phyloP scores from a whole-genome alignment of 2,113 vertebrate genomes.

The Microtus richardsoni region DNA sequence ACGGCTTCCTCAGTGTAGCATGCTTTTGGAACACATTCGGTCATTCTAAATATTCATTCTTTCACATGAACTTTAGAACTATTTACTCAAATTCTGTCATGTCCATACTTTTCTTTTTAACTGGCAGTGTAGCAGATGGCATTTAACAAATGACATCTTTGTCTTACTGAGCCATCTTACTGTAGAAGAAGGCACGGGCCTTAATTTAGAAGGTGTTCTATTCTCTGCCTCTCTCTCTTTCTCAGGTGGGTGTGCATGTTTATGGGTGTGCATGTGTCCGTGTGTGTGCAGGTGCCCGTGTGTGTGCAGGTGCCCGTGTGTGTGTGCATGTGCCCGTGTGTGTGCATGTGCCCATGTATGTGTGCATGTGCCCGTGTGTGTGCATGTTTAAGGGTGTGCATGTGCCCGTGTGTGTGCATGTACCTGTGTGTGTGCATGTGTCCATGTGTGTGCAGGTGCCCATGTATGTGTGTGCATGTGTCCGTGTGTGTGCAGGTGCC shows the following conservation, averaged over 20 bases:
- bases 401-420: too few species aligned
- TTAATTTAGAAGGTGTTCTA: background rate
- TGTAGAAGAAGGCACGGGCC: background rate
- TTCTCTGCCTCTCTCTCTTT: background rate
- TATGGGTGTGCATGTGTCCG: background rate
- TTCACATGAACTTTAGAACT: background rate
- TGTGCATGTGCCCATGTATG: too few species aligned
- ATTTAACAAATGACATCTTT: background rate
- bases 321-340: too few species aligned
- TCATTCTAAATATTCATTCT: constrained; percentile 1
- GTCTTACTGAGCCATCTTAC: background rate
- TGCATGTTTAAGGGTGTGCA: too few species aligned
- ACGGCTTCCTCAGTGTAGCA: background rate
- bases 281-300: too few species aligned
- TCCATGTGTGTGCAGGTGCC: too few species aligned
- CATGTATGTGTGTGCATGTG: background rate
- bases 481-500: too few species aligned
- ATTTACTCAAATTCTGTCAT: background rate
- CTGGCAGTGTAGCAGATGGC: background rate
- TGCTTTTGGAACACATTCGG: background rate
- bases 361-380: too few species aligned
- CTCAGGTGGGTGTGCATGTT: background rate
- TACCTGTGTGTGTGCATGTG: too few species aligned
- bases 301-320: too few species aligned
- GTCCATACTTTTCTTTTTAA: background rate